Base-by-base conservation (phyloP, 2,888 invertebrate genomes). In the Limnephilus marmoratus region DNA sequence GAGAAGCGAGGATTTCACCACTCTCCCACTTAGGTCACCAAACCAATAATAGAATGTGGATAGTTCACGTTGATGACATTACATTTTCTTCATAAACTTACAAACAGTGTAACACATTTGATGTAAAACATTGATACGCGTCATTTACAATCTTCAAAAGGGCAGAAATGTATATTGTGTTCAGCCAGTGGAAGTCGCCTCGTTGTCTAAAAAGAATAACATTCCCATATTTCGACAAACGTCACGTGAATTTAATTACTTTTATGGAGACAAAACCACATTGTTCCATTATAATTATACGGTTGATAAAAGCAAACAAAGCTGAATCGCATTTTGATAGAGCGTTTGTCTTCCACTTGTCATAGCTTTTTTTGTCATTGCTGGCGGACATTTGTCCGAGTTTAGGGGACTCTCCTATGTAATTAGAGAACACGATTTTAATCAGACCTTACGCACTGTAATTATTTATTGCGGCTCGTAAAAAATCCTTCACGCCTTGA, bases 241-340 rank as follows among this genome's bases (percentile, higher is more conserved):
- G 68, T 88, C 37, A 68, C 18, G 68, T 29, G 49, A 49, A 88
- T 88, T 88, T 88, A 53, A 68, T 88, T 88, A 68, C 31, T 37
- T 80, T 88, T 34, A 29, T 41, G 86, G 45, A 86, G 41, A 85
- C n/a, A 86, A 49, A 86, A 45, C 86, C 29, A 41, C 34, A 68
- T 88, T 68, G 68, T 68, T 88, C 31, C 24, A 68, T 68, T 88
- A 68, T 88, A 68, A 88, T 88, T 88, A 53, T 68, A 68, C 88
- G 37, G 53, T 88, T 53, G 88, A 53, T 88, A 31, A 68, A 86
- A 86, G 68, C 37, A 90, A 90, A 80, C 85, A 86, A 49, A 68
- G 80, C 31, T 91, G 91, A 86, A 91, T 91, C 86, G 91, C 92
- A 90, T 90, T 92, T 92, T 92, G 90, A 90, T 90, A 92, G 90